Percentiles rank a stretch among this genome's conserved stretches.
Conservation (phyloP, 2,888 invertebrate species). For the Acanthopleura granulata region DNA sequence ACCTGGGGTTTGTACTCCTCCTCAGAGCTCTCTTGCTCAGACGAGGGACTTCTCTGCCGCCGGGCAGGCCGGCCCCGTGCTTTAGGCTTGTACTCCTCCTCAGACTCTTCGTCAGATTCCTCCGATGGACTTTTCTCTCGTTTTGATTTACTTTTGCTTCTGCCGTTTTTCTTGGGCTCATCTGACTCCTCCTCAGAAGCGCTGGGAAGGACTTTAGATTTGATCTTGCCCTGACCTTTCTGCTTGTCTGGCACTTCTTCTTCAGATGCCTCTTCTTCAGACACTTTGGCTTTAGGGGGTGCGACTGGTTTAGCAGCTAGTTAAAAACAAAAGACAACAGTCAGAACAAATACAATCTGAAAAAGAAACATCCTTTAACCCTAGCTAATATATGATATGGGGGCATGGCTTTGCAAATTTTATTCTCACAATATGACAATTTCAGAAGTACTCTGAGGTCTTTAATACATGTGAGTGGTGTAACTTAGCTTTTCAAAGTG, state of each 20-base stretch:
- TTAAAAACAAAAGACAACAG: too few species aligned
- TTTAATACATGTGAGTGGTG: too few species aligned
- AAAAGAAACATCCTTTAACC: too few species aligned
- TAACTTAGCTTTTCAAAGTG: too few species aligned
- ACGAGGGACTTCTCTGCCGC: background rate
- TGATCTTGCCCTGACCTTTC: background rate
- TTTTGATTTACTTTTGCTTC: background rate
- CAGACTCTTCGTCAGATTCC: constrained; percentile 1
- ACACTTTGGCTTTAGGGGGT: background rate
- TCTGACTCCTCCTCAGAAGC: constrained; percentile 6
- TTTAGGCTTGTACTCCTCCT: constrained; percentile 14
- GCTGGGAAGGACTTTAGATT: background rate
- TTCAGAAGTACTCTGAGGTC: too few species aligned
- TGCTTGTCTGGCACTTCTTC: background rate
- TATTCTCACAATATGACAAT: too few species aligned
- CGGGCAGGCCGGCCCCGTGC: background rate
- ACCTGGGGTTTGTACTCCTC: constrained; percentile 3
- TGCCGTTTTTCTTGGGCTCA: constrained; percentile 6
- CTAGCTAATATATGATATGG: too few species aligned
- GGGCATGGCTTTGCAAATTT: too few species aligned
- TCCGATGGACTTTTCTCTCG: background rate
- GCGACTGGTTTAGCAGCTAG: constrained; percentile 2
- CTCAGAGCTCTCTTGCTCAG: background rate
- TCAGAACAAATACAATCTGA: too few species aligned
- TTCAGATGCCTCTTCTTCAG: background rate